Percentiles rank a stretch among this genome's conserved stretches.
Conservation (phyloP, 2,113 vertebrate genomes). For the Ifrita kowaldi region DNA sequence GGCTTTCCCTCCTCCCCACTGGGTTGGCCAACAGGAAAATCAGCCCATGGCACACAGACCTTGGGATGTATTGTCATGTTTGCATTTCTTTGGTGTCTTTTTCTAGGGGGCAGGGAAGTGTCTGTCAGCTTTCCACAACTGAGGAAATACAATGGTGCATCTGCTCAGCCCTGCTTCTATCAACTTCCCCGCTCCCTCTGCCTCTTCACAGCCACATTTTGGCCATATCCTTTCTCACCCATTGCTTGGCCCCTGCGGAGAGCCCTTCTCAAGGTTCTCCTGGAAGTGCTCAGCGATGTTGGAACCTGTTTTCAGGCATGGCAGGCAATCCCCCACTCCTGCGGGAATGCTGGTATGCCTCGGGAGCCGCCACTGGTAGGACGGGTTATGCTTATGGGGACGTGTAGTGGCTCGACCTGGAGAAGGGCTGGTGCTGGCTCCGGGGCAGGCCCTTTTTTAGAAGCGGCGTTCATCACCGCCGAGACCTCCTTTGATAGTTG, state of each 20-base stretch:
- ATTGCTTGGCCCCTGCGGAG: not conserved
- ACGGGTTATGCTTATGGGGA: not conserved
- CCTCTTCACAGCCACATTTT: not conserved
- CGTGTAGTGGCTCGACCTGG: not conserved
- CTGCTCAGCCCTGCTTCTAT: not conserved
- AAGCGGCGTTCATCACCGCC: not conserved
- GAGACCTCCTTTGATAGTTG: slow-evolving; percentile 47
- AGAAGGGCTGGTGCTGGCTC: slow-evolving; percentile 15
- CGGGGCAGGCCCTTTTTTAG: slow-evolving; percentile 20
- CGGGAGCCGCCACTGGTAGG: not conserved
- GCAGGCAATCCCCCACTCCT: not conserved
- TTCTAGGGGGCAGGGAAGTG: not conserved
- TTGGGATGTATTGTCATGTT: not conserved
- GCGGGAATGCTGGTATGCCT: not conserved
- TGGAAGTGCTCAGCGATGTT: not conserved
- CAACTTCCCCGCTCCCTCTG: accelerated
- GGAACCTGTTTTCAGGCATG: not conserved
- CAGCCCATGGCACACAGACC: not conserved
- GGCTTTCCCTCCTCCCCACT: not conserved
- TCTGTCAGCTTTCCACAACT: not conserved
- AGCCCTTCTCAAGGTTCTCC: not conserved
- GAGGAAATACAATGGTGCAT: not conserved
- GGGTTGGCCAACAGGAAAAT: not conserved
- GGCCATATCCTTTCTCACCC: not conserved
- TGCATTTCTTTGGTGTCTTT: not conserved